Evolutionary conservation across 2,888 invertebrate species (phyloP), one percentile per base, ranked within the genome.

Genomic region (Saturnia pavonia): DNA sequence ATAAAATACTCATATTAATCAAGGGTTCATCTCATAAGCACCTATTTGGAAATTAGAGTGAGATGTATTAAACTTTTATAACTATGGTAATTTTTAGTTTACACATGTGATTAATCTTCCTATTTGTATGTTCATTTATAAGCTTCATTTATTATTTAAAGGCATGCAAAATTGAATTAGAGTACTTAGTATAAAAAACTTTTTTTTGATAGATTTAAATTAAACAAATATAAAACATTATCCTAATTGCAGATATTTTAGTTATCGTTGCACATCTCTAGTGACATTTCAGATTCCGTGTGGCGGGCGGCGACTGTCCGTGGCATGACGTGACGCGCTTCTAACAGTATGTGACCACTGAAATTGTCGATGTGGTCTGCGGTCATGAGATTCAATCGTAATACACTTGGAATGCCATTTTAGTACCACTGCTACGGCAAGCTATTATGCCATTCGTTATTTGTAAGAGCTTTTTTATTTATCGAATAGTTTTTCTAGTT

Each of bases 321-420:
- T 54, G 34, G 54, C 40, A 66, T 54, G 66, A 25, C 66, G 70
- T 42, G 70, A 70, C 66, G 66, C 45, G 27, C 51, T 66, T 45
- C 42, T 66, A 66, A 66, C 66, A 70, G 66, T 70, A 70, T 70
- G 70, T 66, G 70, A 66, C 54, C 54, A 67, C 66, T 70, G 70
- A 51, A 51, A 42, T 51, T 42, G 42, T 42, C 65, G 51, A 51
- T 70, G 70, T 27, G 70, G 70, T 70, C 66, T 70, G 65, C 66
- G 66, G 51, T 25, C 66, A 48, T 27, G 45, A 69, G 66, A 67
- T 70, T 70, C 66, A 42, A 70, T 70, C 70, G 69, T 43, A 54
- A 51, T 66, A 48, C 54, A 42, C 42, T 60, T 45, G 65, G 65
- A 66, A 66, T 51, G 51, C 40, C 22, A 51, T 51, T 70, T 69